Percentiles rank a stretch among this genome's conserved stretches.
These are phyloP conservation scores for Chionis minor DNA, from an alignment of 2,113 vertebrate genomes.

Conservation along the genomic window DNA sequence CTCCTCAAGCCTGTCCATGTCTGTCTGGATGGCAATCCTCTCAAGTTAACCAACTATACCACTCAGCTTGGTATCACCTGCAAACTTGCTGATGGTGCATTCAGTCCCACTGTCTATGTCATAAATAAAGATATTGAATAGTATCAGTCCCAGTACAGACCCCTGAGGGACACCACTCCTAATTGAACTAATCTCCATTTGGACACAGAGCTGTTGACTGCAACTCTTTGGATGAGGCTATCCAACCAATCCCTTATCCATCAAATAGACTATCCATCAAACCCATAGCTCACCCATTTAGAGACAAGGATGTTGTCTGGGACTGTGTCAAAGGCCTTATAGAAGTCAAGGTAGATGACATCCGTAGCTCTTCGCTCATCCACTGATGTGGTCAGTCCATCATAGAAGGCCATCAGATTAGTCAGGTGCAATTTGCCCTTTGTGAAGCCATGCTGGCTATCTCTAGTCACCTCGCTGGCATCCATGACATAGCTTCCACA, in stretches of 20 bases:
- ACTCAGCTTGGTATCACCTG: background rate
- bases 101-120: background rate
- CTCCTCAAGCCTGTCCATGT: background rate
- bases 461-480: background rate
- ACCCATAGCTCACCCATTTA: background rate
- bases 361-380: background rate
- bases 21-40: background rate
- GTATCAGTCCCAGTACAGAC: rapidly evolving
- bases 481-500: background rate
- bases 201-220: background rate
- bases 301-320: background rate
- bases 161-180: background rate
- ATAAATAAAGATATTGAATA: background rate
- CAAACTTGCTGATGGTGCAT: background rate
- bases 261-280: background rate
- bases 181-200: background rate
- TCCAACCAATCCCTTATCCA: background rate
- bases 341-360: background rate
- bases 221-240: background rate
- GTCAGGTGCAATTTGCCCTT: background rate
- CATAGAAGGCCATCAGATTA: rapidly evolving
- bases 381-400: background rate
- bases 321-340: background rate
- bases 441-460: background rate
- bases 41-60: background rate